Evolutionary conservation across 2,888 invertebrate species (phyloP).

Genomic region (Tetrapedia diversipes): DNA sequence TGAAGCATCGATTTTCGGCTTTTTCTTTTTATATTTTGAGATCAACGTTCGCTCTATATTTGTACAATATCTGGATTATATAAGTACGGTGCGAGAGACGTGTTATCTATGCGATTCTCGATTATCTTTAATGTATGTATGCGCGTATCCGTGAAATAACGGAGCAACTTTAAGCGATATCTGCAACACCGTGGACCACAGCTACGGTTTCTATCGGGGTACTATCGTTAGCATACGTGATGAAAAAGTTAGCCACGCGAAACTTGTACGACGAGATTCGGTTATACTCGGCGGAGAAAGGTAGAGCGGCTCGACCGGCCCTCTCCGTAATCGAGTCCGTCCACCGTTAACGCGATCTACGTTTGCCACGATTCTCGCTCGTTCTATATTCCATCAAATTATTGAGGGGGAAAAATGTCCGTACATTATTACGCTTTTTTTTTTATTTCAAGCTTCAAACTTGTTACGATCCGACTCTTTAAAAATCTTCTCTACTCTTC

Average conservation of each 20-base stretch:
- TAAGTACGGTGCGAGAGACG: neutral
- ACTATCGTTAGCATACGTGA: neutral
- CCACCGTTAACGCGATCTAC: slow-evolving; percentile 1
- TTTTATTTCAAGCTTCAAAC: neutral
- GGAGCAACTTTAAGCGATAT: neutral
- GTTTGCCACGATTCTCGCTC: neutral
- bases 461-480: neutral
- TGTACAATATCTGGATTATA: neutral
- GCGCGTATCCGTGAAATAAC: neutral
- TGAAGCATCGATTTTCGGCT: neutral
- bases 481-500: neutral
- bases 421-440: neutral
- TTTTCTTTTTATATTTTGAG: neutral
- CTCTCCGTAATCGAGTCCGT: slow-evolving; percentile 8
- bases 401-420: neutral
- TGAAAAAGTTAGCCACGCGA: slow-evolving; percentile 28
- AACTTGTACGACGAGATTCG: slow-evolving; percentile 46
- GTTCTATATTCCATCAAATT: neutral
- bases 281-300: slow-evolving; percentile 48
- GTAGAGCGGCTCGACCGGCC: slow-evolving; percentile 50
- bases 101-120: neutral
- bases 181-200: neutral
- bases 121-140: neutral
- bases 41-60: neutral
- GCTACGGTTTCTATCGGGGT: neutral